These are phyloP conservation scores for Dasyprocta punctata DNA, from an alignment of 2,113 vertebrate species.

Conservation along the genomic window DNA sequence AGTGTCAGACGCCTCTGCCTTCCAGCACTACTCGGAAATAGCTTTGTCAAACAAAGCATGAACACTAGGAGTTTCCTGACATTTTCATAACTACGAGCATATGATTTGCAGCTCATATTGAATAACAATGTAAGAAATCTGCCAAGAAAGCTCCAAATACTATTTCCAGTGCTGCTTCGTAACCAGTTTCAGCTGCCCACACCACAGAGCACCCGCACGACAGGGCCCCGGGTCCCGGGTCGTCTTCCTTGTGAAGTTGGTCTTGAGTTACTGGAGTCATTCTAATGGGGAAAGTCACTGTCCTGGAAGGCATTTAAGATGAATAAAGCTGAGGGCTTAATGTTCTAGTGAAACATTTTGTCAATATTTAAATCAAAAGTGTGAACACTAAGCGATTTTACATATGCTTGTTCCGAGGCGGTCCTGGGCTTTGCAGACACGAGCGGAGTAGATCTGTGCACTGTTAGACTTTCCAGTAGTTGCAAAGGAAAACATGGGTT, in stretches of 20 bases:
- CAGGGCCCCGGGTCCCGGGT: slow-evolving; percentile 24
- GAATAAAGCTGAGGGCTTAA: slow-evolving; percentile 52
- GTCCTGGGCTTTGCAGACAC: slow-evolving; percentile 48
- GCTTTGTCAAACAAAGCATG: slow-evolving; percentile 81
- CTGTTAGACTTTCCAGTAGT: slow-evolving; percentile 62
- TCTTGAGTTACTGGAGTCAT: slow-evolving; percentile 46
- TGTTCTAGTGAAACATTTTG: slow-evolving; percentile 68
- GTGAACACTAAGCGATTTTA: slow-evolving; percentile 60
- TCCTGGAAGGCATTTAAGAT: slow-evolving; percentile 71
- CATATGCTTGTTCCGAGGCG: not conserved
- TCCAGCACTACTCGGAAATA: slow-evolving; percentile 60
- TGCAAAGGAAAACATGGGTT: slow-evolving; percentile 75
- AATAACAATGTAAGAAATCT: slow-evolving; percentile 82
- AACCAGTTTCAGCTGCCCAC: slow-evolving; percentile 84
- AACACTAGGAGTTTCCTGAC: slow-evolving; percentile 81
- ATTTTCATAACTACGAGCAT: slow-evolving; percentile 77
- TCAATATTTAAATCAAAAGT: slow-evolving; percentile 70
- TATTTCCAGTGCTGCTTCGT: slow-evolving; percentile 74
- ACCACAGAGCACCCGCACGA: slow-evolving; percentile 46
- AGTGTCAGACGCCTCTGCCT: not conserved
- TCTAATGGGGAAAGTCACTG: not conserved
- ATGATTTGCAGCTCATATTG: slow-evolving; percentile 82
- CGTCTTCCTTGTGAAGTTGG: slow-evolving; percentile 16
- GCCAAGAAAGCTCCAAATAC: slow-evolving; percentile 80
- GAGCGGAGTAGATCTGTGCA: slow-evolving; percentile 59